phyloP scores from a whole-genome alignment of 1,140 invertebrate genomes.

The Euura saliciscinereae region DNA sequence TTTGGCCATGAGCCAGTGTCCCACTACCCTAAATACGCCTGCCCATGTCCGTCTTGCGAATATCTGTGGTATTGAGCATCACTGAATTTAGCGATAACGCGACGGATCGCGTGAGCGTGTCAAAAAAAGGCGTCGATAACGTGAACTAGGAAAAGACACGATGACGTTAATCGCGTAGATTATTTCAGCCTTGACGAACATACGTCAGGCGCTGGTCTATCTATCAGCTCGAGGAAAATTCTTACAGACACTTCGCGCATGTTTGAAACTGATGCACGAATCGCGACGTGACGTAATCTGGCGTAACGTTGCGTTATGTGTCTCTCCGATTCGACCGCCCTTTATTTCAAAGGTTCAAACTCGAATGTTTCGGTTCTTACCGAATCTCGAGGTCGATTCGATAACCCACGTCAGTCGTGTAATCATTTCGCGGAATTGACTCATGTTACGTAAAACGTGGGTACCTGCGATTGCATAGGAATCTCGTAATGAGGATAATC shows the following conservation, averaged over 20 bases:
- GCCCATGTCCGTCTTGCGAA: constrained; percentile 8
- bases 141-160: not conserved
- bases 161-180: not conserved
- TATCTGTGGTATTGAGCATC: constrained; percentile 16
- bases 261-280: not conserved
- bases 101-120: not conserved
- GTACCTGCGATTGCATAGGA: not conserved
- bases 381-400: not conserved
- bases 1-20: constrained; percentile 37
- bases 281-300: not conserved
- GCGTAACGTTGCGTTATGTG: not conserved
- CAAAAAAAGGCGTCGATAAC: constrained; percentile 9
- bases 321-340: not conserved
- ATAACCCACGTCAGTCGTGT: not conserved
- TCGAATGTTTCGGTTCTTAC: not conserved
- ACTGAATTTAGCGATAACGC: constrained; percentile 6
- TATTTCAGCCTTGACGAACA: too few species aligned
- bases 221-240: too few species aligned
- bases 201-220: too few species aligned
- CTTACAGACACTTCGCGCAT: not conserved
- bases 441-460: not conserved
- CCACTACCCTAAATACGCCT: constrained; percentile 27
- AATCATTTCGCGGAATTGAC: not conserved
- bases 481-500: not conserved
- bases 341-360: not conserved